These are phyloP conservation scores for Epicampocera succincta DNA, from an alignment of 2,888 invertebrate species.

Conservation along the genomic window DNA sequence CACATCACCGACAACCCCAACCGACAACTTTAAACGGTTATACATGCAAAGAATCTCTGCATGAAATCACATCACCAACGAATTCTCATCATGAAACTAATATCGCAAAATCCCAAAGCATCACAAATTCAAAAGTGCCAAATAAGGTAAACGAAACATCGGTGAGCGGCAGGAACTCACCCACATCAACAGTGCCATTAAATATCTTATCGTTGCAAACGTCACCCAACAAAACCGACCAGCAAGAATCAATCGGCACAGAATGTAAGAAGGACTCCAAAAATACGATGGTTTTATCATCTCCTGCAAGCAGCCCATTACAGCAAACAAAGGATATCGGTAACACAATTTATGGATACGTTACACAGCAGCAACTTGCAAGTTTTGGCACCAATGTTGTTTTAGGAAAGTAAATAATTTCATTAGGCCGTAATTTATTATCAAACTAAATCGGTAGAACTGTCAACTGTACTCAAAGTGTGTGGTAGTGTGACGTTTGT, in stretches of 20 bases:
- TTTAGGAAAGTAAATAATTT: slow-evolving; percentile 63
- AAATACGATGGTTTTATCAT: slow-evolving; percentile 15
- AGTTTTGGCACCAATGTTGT: slow-evolving; percentile 74
- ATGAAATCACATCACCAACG: slow-evolving; percentile 48
- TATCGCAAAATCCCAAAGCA: slow-evolving; percentile 46
- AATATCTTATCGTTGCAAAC: slow-evolving; percentile 39
- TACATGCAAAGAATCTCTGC: slow-evolving; percentile 57
- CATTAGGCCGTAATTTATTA: slow-evolving; percentile 14
- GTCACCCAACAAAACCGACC: slow-evolving; percentile 49
- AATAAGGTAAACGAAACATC: slow-evolving; percentile 15
- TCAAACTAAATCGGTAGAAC: no score
- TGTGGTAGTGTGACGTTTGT: no score
- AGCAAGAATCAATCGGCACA: slow-evolving; percentile 44
- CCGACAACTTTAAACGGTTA: slow-evolving; percentile 54
- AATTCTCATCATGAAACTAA: slow-evolving; percentile 33
- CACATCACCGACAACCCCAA: slow-evolving; percentile 41
- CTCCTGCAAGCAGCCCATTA: slow-evolving; percentile 46
- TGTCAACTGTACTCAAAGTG: no score
- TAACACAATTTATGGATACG: slow-evolving; percentile 75
- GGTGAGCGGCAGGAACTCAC: slow-evolving; percentile 12
- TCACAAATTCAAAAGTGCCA: slow-evolving; percentile 34
- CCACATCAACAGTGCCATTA: slow-evolving; percentile 27
- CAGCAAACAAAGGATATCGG: slow-evolving; percentile 60
- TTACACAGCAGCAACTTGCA: slow-evolving; percentile 77
- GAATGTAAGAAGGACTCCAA: slow-evolving; percentile 37